phyloP scores from a whole-genome alignment of 1,140 invertebrate species.

The Chrysomallon squamiferum region DNA sequence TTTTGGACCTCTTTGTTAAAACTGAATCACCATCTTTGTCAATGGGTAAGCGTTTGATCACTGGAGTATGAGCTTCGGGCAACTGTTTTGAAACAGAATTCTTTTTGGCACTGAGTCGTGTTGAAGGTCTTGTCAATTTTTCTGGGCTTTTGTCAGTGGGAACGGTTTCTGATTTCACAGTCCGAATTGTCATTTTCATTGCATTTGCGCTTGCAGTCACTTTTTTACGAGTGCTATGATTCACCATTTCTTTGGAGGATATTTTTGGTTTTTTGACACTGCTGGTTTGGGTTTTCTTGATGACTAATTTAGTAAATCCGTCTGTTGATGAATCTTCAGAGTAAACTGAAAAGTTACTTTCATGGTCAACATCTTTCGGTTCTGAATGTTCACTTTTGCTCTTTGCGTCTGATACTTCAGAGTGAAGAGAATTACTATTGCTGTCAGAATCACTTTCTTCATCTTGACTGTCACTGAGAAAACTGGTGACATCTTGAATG shows the following conservation, averaged over 20 bases:
- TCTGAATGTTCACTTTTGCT: neutral
- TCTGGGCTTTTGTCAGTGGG: neutral
- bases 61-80: too few species aligned
- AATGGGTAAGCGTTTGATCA: too few species aligned
- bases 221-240: neutral
- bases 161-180: neutral
- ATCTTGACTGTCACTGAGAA: constrained; percentile 39
- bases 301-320: too few species aligned
- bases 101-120: too few species aligned
- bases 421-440: constrained; percentile 23
- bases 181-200: too few species aligned
- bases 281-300: too few species aligned
- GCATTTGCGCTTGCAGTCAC: neutral
- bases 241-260: neutral
- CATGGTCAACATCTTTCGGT: neutral
- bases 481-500: constrained; percentile 30
- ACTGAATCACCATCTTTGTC: neutral
- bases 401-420: constrained; percentile 4
- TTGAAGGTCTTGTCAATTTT: neutral
- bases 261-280: too few species aligned
- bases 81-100: too few species aligned
- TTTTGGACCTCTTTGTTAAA: constrained; percentile 27
- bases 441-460: constrained; percentile 13
- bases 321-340: too few species aligned
- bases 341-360: too few species aligned